These are phyloP conservation scores for Melitaea cinxia DNA, from an alignment of 1,140 invertebrate genomes.

Conservation along the genomic window DNA sequence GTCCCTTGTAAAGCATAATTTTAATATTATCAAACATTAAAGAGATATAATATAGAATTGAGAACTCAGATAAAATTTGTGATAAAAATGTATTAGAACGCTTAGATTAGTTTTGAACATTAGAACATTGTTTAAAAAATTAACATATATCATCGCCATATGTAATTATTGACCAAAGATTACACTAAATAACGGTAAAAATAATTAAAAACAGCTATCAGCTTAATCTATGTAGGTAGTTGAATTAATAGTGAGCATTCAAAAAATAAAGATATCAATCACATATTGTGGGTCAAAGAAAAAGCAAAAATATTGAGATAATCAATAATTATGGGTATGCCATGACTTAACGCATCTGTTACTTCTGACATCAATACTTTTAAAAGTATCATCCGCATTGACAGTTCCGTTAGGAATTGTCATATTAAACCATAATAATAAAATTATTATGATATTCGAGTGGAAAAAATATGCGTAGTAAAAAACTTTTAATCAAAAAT, in stretches of 20 bases:
- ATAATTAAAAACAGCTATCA: slow-evolving; percentile 8
- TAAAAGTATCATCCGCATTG: neutral
- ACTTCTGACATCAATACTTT: slow-evolving; percentile 33
- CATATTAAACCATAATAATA: neutral
- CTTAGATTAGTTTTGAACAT: too few relatives aligned
- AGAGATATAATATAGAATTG: too few relatives aligned
- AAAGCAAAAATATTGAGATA: slow-evolving; percentile 15
- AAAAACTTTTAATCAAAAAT: neutral
- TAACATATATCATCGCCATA: neutral
- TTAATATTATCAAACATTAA: too few relatives aligned
- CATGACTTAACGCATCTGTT: slow-evolving; percentile 32
- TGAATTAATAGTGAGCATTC: slow-evolving; percentile 22
- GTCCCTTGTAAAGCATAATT: too few relatives aligned
- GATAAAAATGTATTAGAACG: too few relatives aligned
- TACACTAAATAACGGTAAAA: slow-evolving; percentile 29
- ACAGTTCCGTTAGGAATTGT: slow-evolving; percentile 32
- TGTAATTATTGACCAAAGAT: slow-evolving; percentile 17
- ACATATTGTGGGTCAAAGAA: slow-evolving; percentile 30
- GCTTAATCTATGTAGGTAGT: slow-evolving; percentile 20
- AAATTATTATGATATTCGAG: neutral
- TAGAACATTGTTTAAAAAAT: neutral
- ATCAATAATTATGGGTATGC: slow-evolving; percentile 18
- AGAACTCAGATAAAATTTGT: too few relatives aligned
- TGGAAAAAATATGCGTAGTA: neutral
- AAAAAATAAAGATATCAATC: slow-evolving; percentile 44